phyloP scores from a whole-genome alignment of 2,888 invertebrate species.

The Acanthosepion lycidas region DNA sequence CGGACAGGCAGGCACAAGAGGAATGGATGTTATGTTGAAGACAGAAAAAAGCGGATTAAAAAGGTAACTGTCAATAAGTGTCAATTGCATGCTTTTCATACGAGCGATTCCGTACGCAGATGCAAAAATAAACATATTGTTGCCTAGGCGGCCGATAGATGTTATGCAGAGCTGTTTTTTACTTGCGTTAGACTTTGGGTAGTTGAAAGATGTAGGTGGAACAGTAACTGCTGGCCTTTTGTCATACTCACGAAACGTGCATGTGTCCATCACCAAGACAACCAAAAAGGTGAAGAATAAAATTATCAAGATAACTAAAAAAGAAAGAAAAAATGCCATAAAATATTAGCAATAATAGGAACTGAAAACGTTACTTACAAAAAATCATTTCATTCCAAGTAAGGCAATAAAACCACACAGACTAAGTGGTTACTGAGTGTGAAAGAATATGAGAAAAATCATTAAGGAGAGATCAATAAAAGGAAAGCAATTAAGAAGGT shows the following conservation, averaged over 20 bases:
- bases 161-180: background rate
- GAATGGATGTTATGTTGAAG: background rate
- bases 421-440: no score
- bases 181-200: background rate
- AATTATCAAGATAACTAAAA: background rate
- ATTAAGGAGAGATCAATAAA: no score
- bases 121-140: background rate
- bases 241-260: no score
- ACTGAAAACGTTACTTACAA: no score
- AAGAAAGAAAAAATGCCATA: background rate
- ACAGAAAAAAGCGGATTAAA: background rate
- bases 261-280: no score
- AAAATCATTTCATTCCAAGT: no score
- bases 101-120: background rate
- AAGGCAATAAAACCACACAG: no score
- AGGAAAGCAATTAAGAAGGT: no score
- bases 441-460: no score
- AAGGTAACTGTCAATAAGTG: background rate
- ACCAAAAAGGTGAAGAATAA: background rate
- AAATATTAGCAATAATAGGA: background rate
- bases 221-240: no score
- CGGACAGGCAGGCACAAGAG: background rate
- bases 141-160: background rate
- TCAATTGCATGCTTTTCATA: background rate
- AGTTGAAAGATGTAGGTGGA: no score